Base-by-base conservation (phyloP, 1,140 invertebrate species). In the Globodera rostochiensis region DNA sequence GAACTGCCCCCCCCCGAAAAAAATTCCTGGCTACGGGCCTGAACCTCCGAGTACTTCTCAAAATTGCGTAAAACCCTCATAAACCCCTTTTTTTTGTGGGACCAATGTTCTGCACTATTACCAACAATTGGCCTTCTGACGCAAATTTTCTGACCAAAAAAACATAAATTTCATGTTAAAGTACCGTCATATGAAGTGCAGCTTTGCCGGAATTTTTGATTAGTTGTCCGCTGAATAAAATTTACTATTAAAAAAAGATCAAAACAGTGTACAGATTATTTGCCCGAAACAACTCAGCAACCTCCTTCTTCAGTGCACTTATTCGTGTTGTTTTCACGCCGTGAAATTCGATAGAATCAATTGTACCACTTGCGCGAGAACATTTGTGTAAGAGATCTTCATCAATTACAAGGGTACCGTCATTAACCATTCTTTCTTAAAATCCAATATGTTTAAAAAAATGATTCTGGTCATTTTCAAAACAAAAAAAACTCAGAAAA, bases 281-380 rank as follows among this genome's bases (percentile, higher is more conserved):
- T 21, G 80, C 77, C 49, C 76, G 85, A 81, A 86, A 89, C 36
- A 89, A 73, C 66, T 88, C 88, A 45, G 83, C 75, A 13, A 87
- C 77, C 66, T 89, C 88, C 74, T 86, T 83, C 15, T 87, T 79
- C 4, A 89, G 60, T 3, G 88, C 88, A 82, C 85, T 85, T 7
- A 80, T 60, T 71, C 90, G 88, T 4, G 88, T 89, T 53, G 76
- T 81, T 13, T 45, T 25, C 46, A 87, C 74, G 21, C 87, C 87
- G 74, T 89, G 88, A 73, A 88, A 88, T 75, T 88, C 79, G 6
- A 88, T 80, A 46, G 79, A 79, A 53, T 84, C 82, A 21, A 88
- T 15, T 13, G 57, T 6, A 19, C 6, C 57, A 64, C 19, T 64
- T 2, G 6, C 13, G 19, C 6, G 57, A 19, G 57, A 64, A 64